phyloP scores from a whole-genome alignment of 2,888 invertebrate species.

The Sesia bembeciformis region DNA sequence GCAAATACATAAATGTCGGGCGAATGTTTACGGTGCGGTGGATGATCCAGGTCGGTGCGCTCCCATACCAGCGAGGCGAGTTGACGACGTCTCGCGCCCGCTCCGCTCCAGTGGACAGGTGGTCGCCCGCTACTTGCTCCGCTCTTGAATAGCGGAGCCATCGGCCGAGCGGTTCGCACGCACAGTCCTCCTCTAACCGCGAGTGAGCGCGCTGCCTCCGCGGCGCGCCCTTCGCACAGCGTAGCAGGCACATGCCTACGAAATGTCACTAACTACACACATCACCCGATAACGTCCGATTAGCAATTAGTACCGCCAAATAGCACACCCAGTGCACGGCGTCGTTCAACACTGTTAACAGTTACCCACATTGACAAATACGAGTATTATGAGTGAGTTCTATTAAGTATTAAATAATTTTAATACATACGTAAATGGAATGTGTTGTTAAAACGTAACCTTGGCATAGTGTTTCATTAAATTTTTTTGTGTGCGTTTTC shows the following conservation, averaged over 20 bases:
- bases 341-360: conserved; percentile 11
- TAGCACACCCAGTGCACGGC: conserved; percentile 46
- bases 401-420: conserved; percentile 12
- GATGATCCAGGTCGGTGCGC: conserved; percentile 61
- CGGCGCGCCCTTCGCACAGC: conserved; percentile 53
- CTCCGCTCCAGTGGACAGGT: conserved; percentile 19
- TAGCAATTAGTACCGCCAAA: conserved; percentile 49
- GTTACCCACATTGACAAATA: conserved; percentile 5
- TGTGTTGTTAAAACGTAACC: conserved; percentile 62
- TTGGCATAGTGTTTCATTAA: conserved; percentile 34
- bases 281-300: conserved; percentile 49
- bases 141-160: neutral
- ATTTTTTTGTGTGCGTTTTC: conserved; percentile 34
- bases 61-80: conserved; percentile 31
- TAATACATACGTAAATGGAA: conserved; percentile 26
- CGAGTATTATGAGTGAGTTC: conserved; percentile 30
- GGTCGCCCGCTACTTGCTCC: conserved; percentile 5
- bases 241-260: conserved; percentile 57
- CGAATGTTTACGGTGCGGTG: conserved; percentile 28
- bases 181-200: conserved; percentile 64
- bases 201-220: conserved; percentile 68
- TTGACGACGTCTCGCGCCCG: conserved; percentile 7
- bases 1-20: conserved; percentile 11
- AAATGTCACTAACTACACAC: conserved; percentile 56
- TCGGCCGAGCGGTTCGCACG: conserved; percentile 22